Conservation (phyloP, 64 coral and sea anemone species). For the Montipora capricornis region DNA sequence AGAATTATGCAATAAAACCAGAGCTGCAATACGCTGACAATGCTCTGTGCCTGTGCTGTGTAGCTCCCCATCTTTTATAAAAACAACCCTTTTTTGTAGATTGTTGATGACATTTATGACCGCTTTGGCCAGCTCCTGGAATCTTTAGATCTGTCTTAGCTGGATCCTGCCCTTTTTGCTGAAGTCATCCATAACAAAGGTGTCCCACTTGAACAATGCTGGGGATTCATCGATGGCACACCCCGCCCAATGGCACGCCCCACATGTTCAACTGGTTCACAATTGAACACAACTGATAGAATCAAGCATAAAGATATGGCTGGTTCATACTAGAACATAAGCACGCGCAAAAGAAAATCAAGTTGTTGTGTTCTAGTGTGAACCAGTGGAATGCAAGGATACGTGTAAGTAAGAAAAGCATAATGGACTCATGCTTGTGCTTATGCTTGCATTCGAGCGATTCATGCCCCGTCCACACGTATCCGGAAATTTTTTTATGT, state of each 20-base stretch:
- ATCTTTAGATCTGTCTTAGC: not conserved
- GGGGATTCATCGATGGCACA: not conserved
- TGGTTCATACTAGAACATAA: slow-evolving; percentile 55
- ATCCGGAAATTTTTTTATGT: no score
- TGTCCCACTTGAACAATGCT: not conserved
- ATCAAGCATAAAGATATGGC: slow-evolving; percentile 23
- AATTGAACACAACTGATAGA: slow-evolving; percentile 57
- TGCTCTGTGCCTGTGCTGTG: not conserved
- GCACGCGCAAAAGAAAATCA: slow-evolving; percentile 55
- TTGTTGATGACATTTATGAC: not conserved
- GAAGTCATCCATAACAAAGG: not conserved
- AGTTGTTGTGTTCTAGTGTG: slow-evolving; percentile 62
- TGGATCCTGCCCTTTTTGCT: not conserved
- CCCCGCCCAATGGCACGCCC: not conserved
- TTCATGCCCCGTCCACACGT: no score
- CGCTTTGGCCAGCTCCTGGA: not conserved
- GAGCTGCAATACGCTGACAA: not conserved
- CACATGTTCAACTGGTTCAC: slow-evolving; percentile 48
- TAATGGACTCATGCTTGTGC: slow-evolving; percentile 27
- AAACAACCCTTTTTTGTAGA: not conserved
- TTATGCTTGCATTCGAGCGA: slow-evolving; percentile 22
- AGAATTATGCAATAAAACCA: not conserved
- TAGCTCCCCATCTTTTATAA: slow-evolving; percentile 3
- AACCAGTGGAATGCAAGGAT: slow-evolving; percentile 46
- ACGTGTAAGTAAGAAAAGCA: slow-evolving; percentile 53